These are phyloP conservation scores for Turnix velox DNA, from an alignment of 2,113 vertebrate species.

Conservation along the genomic window DNA sequence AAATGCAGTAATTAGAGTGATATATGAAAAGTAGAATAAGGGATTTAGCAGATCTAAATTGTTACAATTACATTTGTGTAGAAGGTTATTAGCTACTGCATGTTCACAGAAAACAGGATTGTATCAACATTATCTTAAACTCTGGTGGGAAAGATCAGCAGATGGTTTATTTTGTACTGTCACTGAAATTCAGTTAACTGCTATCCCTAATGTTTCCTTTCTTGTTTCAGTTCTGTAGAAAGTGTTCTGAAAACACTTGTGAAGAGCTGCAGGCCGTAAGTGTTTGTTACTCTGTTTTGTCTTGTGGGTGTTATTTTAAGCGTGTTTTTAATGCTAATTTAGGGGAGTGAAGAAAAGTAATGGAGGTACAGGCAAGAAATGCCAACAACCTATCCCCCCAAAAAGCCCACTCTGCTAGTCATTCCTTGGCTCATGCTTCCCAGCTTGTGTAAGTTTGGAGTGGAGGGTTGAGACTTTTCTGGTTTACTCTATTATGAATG, in stretches of 20 bases:
- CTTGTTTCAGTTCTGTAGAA: conserved; percentile 87
- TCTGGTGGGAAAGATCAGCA: conserved; percentile 3
- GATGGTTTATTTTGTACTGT: conserved; percentile 1
- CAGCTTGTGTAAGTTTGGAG: accelerated
- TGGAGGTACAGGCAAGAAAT: not conserved
- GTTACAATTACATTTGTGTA: not conserved
- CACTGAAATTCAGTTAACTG: not conserved
- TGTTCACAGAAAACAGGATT: conserved; percentile 66
- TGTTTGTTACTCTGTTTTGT: conserved; percentile 61
- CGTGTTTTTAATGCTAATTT: not conserved
- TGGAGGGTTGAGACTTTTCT: not conserved
- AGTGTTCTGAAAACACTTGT: conserved; percentile 92
- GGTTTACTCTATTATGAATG: not conserved
- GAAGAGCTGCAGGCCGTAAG: conserved; percentile 97
- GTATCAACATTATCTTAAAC: conserved; percentile 40
- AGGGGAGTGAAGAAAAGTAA: not conserved
- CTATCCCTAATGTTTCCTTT: not conserved
- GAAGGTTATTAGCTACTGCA: conserved; percentile 65
- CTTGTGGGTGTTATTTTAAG: not conserved
- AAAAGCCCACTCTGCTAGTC: not conserved
- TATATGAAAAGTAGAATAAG: not conserved
- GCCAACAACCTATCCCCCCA: not conserved
- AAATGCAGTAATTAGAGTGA: not conserved
- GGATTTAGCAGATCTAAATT: not conserved
- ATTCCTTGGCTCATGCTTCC: not conserved